phyloP scores from a whole-genome alignment of 2,888 invertebrate species.

The Ryuthela nishihirai region DNA sequence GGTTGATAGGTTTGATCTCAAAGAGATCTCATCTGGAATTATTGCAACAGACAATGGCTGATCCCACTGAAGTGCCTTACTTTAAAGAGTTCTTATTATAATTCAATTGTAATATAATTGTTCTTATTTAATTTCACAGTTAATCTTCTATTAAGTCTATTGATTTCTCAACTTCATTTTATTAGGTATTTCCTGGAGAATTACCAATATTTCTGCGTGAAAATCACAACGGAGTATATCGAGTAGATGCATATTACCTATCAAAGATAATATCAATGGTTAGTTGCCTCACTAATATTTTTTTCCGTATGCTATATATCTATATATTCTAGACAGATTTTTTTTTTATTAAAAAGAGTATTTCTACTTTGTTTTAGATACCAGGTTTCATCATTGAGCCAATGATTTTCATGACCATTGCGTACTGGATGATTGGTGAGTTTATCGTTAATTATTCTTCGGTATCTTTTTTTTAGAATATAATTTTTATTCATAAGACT shows the following conservation, averaged over 20 bases:
- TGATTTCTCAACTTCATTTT: neutral
- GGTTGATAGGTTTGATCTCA: too few species aligned
- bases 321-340: too few species aligned
- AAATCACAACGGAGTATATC: slow-evolving; percentile 74
- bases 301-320: neutral
- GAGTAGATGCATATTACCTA: slow-evolving; percentile 72
- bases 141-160: neutral
- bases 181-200: slow-evolving; percentile 64
- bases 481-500: too few species aligned
- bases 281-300: slow-evolving; percentile 47
- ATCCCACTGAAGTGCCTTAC: too few species aligned
- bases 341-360: neutral
- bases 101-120: too few species aligned
- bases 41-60: too few species aligned
- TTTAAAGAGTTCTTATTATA: too few species aligned
- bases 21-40: too few species aligned
- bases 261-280: slow-evolving; percentile 78
- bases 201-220: slow-evolving; percentile 78
- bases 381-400: slow-evolving; percentile 83
- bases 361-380: slow-evolving; percentile 57
- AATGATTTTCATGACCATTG: slow-evolving; percentile 70
- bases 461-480: too few species aligned
- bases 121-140: neutral
- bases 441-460: too few species aligned
- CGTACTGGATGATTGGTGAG: slow-evolving; percentile 84